Evolutionary conservation across 2,888 invertebrate species (phyloP).

Genomic region (Polydesmus complanatus): DNA sequence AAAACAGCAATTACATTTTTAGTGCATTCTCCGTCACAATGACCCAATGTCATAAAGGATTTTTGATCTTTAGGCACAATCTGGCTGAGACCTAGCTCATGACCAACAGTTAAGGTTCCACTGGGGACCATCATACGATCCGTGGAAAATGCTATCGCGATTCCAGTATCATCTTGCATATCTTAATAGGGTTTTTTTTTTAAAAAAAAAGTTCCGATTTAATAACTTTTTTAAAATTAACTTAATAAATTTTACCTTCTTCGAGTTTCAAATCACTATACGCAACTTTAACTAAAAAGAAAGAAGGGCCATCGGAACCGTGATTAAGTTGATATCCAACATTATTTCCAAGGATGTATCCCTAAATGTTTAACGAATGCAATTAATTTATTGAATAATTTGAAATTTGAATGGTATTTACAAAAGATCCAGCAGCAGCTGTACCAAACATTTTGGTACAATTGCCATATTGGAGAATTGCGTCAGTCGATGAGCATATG

Average conservation of each 20-base stretch:
- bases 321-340: neutral
- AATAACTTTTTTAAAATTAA: too few relatives aligned
- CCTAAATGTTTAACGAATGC: neutral
- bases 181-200: conserved; percentile 5
- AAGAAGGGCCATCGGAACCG: neutral
- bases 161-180: conserved; percentile 37
- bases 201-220: too few relatives aligned
- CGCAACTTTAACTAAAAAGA: neutral
- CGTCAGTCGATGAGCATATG: neutral
- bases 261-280: neutral
- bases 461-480: conserved; percentile 1
- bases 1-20: conserved; percentile 44
- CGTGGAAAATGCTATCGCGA: conserved; percentile 61
- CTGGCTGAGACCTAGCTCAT: conserved; percentile 63
- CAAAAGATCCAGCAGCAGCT: conserved; percentile 9
- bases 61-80: conserved; percentile 67
- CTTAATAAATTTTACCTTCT: conserved; percentile 39
- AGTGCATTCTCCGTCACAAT: conserved; percentile 68
- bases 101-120: conserved; percentile 62
- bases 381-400: neutral
- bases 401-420: neutral
- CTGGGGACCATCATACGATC: conserved; percentile 60
- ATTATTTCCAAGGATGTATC: neutral
- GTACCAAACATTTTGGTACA: conserved; percentile 5
- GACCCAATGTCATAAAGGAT: conserved; percentile 63